A percentile compares a stretch with the other conserved stretches of the same genome.
These are phyloP conservation scores for Capreolus pygargus DNA, from an alignment of 2,113 vertebrate species.

Conservation along the genomic window DNA sequence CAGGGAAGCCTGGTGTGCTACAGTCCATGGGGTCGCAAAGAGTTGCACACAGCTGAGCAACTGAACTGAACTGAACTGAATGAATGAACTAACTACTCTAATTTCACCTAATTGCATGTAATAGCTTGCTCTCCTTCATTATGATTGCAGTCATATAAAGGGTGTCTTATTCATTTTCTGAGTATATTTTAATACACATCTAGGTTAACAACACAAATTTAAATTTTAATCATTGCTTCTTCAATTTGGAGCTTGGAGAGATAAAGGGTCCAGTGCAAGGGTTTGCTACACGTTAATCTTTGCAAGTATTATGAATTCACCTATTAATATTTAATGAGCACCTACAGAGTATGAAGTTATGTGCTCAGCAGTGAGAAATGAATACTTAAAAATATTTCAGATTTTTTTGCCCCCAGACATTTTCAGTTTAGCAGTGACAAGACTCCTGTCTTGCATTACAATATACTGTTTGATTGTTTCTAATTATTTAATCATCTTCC, in stretches of 20 bases:
- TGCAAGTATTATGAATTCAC: not conserved
- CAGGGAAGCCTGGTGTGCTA: not conserved
- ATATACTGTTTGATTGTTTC: not conserved
- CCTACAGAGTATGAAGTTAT: not conserved
- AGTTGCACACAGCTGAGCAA: not conserved
- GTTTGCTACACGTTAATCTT: not conserved
- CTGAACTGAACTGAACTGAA: not conserved
- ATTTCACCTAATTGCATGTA: not conserved
- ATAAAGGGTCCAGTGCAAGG: not conserved
- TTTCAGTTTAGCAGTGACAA: not conserved
- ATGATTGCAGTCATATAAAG: not conserved
- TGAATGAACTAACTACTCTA: constrained; percentile 18
- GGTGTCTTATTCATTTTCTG: not conserved
- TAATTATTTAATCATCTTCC: not conserved
- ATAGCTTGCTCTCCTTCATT: not conserved
- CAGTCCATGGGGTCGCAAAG: not conserved
- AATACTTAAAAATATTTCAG: not conserved
- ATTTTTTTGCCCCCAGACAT: not conserved
- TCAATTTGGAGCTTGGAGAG: not conserved
- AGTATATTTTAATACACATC: not conserved
- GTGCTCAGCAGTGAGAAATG: not conserved
- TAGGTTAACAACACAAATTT: constrained; percentile 21
- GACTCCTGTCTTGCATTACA: not conserved
- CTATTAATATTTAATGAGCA: constrained; percentile 25
- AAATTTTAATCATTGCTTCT: constrained; percentile 23